Conservation (phyloP, 2,888 invertebrate species). For the Apodemia duryi region DNA sequence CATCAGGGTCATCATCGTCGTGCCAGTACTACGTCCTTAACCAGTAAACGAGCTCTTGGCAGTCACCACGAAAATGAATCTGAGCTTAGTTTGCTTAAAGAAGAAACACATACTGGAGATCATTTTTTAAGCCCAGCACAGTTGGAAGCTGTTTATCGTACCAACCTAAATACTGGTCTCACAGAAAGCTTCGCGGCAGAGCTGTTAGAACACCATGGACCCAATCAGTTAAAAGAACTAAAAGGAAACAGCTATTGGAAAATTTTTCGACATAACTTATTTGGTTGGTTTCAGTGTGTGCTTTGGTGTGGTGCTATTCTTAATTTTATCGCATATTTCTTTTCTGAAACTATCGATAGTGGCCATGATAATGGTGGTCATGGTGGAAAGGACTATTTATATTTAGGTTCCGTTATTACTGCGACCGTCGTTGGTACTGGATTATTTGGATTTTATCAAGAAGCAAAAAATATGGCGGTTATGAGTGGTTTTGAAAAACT, state of each 20-base stretch:
- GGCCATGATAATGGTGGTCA: slow-evolving; percentile 37
- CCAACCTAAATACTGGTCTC: slow-evolving; percentile 72
- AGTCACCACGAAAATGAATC: slow-evolving; percentile 30
- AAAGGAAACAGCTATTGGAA: slow-evolving; percentile 81
- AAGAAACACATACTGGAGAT: slow-evolving; percentile 62
- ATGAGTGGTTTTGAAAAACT: slow-evolving; percentile 93
- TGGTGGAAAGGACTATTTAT: slow-evolving; percentile 57
- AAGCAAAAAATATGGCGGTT: slow-evolving; percentile 84
- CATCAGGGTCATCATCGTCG: slow-evolving; percentile 42
- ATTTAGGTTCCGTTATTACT: slow-evolving; percentile 60
- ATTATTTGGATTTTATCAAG: slow-evolving; percentile 78
- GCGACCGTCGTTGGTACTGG: slow-evolving; percentile 70
- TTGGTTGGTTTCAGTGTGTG: slow-evolving; percentile 85
- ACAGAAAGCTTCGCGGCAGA: slow-evolving; percentile 72
- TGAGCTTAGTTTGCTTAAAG: slow-evolving; percentile 52
- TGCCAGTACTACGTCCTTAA: slow-evolving; percentile 42
- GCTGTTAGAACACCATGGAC: slow-evolving; percentile 75
- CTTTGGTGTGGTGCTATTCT: slow-evolving; percentile 83
- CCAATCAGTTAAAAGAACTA: slow-evolving; percentile 81
- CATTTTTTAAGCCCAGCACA: slow-evolving; percentile 65
- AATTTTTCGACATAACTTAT: slow-evolving; percentile 82
- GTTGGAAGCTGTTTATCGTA: slow-evolving; percentile 62
- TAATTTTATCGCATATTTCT: slow-evolving; percentile 79
- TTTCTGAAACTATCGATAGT: slow-evolving; percentile 38
- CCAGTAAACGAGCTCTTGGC: slow-evolving; percentile 36